These are phyloP conservation scores for Dendrolimus kikuchii DNA, from an alignment of 1,140 invertebrate species.

Conservation along the genomic window DNA sequence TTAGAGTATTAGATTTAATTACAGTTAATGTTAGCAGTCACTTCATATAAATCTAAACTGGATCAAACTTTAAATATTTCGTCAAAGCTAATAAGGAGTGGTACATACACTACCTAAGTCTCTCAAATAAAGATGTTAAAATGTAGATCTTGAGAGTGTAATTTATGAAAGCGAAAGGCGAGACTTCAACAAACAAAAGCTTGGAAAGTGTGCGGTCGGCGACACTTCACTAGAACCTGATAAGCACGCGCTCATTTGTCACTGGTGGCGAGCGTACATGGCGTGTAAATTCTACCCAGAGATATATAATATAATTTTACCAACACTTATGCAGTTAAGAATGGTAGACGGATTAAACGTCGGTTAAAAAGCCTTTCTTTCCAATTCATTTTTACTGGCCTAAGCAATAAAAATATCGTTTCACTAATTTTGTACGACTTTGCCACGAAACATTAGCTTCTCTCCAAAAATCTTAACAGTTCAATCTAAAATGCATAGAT, in stretches of 20 bases:
- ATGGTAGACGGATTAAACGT: slow-evolving; percentile 37
- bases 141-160: slow-evolving; percentile 16
- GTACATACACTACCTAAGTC: too few species aligned
- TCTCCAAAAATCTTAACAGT: too few species aligned
- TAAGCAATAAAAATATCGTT: too few species aligned
- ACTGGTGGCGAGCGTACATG: slow-evolving; percentile 41
- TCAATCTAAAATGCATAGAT: too few species aligned
- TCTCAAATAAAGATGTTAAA: slow-evolving; percentile 1
- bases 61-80: too few species aligned
- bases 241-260: slow-evolving; percentile 64
- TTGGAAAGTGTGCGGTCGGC: slow-evolving; percentile 32
- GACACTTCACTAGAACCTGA: slow-evolving; percentile 29
- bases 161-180: slow-evolving; percentile 8
- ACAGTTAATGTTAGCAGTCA: too few species aligned
- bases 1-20: too few species aligned
- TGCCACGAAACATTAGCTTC: too few species aligned
- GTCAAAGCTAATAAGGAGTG: too few species aligned
- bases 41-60: too few species aligned
- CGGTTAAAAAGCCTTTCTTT: slow-evolving; percentile 14
- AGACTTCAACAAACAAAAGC: slow-evolving; percentile 13
- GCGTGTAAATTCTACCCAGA: slow-evolving; percentile 59
- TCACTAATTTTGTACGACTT: too few species aligned
- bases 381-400: slow-evolving; percentile 21
- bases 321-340: slow-evolving; percentile 43
- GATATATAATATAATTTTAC: slow-evolving; percentile 44